Percentiles rank a stretch among this genome's conserved stretches.
Conservation (phyloP, 2,113 vertebrate species). For the Alaudala cheleensis region DNA sequence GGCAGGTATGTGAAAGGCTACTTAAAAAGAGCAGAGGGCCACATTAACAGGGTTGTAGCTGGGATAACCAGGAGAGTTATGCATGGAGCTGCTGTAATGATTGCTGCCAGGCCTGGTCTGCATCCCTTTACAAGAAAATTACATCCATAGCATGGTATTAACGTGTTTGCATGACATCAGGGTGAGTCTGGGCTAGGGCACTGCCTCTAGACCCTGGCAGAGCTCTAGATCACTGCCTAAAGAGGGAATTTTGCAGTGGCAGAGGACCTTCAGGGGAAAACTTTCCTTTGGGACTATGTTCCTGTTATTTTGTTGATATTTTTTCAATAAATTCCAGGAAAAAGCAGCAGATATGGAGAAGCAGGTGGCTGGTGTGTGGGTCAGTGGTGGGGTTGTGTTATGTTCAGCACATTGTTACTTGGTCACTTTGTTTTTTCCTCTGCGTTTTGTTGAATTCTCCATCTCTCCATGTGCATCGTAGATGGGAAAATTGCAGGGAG, state of each 20-base stretch:
- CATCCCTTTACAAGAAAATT: not conserved
- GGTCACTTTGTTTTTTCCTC: not conserved
- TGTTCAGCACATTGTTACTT: not conserved
- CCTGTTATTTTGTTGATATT: not conserved
- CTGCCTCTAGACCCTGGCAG: not conserved
- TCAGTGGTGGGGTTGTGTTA: not conserved
- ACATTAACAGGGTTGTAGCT: not conserved
- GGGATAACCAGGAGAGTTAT: not conserved
- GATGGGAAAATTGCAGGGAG: conserved; percentile 17
- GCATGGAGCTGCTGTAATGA: not conserved
- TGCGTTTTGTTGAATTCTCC: not conserved
- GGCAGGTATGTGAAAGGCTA: not conserved
- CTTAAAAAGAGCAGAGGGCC: not conserved
- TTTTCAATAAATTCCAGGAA: not conserved
- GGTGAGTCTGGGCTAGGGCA: not conserved
- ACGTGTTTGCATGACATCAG: not conserved
- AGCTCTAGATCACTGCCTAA: not conserved
- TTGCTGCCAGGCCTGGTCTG: not conserved
- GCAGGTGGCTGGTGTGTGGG: not conserved
- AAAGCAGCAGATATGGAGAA: not conserved
- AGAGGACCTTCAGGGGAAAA: not conserved
- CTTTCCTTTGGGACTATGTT: not conserved
- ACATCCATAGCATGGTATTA: not conserved
- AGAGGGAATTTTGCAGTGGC: not conserved
- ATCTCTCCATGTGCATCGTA: not conserved